Evolutionary conservation across 1,140 invertebrate species (phyloP), one percentile per base, ranked within the genome.

Genomic region (Hypothenemus hampei): DNA sequence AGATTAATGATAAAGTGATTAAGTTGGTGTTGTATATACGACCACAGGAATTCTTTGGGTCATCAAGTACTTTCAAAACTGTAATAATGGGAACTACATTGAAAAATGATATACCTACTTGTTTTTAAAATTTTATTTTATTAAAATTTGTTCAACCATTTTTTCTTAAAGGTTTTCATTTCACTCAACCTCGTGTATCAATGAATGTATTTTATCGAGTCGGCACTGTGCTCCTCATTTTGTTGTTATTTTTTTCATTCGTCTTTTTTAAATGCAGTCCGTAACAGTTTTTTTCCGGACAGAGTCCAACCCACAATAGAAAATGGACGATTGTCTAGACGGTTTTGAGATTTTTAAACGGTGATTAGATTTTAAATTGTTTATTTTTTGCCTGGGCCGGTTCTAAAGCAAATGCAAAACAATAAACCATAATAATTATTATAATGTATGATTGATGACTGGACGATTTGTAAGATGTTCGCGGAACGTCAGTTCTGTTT

Each of bases 311-410:
- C 44, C 44, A 46, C 44, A 46, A 31, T 46, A 31, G 44, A 46
- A 46, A 46, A 46, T 46, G 44, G 44, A 29, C n/a, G n/a, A n/a
- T 15, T 33, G 44, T 46, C 44, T 46, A 46, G 44, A 46, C 44
- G 26, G 44, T 46, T 39, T 31, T 46, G 19, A 46, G 44, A 46
- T 46, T 46, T 26, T 31, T 46, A 26, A 21, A 19, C 44, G 44
- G 31, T 46, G 44, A 46, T 46, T 46, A 46, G 24, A 15, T 46
- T 46, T 31, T 46, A 43, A 43, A 43, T 43, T 23, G 40, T 46
- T 22, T 46, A 29, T n/a, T n/a, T n/a, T 46, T 46, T 33, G 18
- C 23, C 44, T 31, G 31, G 44, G 44, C 18, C 44, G 44, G 15
- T 31, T 33, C 18, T 43, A 20, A n/a, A 23, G 40, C 22, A 43